phyloP scores from a whole-genome alignment of 2,797 vertebrate genomes.

The Setipinna tenuifilis region DNA sequence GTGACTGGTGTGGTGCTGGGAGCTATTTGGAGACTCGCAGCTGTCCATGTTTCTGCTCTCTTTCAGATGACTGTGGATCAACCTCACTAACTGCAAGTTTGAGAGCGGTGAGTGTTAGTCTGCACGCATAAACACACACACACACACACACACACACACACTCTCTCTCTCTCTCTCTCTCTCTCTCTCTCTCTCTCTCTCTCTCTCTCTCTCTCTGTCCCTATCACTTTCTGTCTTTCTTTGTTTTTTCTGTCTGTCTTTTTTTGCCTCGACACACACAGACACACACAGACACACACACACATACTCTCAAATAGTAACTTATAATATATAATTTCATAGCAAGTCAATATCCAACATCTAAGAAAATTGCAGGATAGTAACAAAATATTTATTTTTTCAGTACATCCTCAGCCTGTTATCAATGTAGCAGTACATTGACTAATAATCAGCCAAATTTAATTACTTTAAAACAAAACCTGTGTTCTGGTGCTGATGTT shows the following conservation, averaged over 20 bases:
- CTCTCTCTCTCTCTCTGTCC: background rate
- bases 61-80: slow-evolving; percentile 77
- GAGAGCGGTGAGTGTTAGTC: slow-evolving; percentile 65
- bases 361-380: no score
- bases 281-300: background rate
- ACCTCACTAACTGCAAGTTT: slow-evolving; percentile 72
- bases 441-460: background rate
- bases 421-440: background rate
- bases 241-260: background rate
- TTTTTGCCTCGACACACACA: background rate
- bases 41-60: slow-evolving; percentile 65
- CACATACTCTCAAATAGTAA: background rate
- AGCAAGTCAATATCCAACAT: background rate
- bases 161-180: no score
- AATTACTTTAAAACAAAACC: background rate
- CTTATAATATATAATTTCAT: background rate
- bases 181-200: background rate
- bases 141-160: background rate
- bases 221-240: background rate
- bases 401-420: background rate
- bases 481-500: background rate
- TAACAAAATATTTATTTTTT: background rate
- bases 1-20: background rate
- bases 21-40: slow-evolving; percentile 15
- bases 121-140: no score